Evolutionary conservation across 2,888 invertebrate species (phyloP), one percentile per base, ranked within the genome.

Genomic region (Mesoligia furuncula): DNA sequence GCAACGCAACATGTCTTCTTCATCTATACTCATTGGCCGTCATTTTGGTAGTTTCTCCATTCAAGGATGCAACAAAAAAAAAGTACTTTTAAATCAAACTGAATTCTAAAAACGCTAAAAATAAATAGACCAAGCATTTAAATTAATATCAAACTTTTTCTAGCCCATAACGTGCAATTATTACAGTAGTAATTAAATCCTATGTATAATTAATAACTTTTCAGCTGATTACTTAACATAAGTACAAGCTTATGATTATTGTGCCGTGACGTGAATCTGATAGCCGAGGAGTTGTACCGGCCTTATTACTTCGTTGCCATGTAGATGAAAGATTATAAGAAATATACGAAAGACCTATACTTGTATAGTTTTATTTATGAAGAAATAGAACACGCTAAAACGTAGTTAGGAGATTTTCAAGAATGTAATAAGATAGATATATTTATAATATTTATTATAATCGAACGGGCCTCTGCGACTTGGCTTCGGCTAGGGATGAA

Each of bases 271-370:
- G 51, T 20, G 13, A 39, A 73, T 71, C 70, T 36, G 70, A 77
- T 69, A 68, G n/a, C 15, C n/a, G 13, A 45, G 31, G 42, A 71
- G 17, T 59, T 71, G 57, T 76, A 20, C 31, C 42, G 15, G 15
- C 57, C 42, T 59, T 39, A 69, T 77, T 77, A 77, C 69, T 61
- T 57, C 42, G 51, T 36, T 42, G 75, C 66, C 54, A 36, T 75
- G 54, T 68, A 64, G 68, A 73, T 77, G 27, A 17, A 1, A 59
- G 68, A 77, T 62, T 81, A 77, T 48, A 67, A 77, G 13, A 80
- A 77, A 77, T 48, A 59, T 45, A 69, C 31, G 17, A 77, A 31
- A 61, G 15, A 27, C 20, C 20, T 42, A 42, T 11, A 17, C 45
- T 42, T n/a, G 15, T 36, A 59, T 45, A 59, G 2, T 70, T n/a